Conservation (phyloP, 2,113 vertebrate species). For the Phycodurus eques region DNA sequence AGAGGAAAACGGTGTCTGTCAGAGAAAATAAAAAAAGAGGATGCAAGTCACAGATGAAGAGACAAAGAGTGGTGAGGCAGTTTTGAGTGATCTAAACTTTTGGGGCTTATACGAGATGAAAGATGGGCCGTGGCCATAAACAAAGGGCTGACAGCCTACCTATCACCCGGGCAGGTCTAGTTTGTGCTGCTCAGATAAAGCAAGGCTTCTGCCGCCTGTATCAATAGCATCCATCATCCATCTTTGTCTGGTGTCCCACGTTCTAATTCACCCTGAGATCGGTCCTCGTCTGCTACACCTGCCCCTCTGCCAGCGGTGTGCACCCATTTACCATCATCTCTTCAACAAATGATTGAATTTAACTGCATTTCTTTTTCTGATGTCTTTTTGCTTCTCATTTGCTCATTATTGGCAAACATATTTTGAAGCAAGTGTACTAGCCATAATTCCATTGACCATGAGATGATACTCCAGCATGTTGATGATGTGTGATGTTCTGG, state of each 20-base stretch:
- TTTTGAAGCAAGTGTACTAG: background rate
- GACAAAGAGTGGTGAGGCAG: constrained; percentile 43
- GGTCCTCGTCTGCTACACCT: constrained; percentile 48
- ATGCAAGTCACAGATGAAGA: constrained; percentile 47
- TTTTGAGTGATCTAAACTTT: constrained; percentile 64
- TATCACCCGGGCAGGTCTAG: constrained; percentile 76
- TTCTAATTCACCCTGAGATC: constrained; percentile 43
- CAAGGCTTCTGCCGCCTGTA: constrained; percentile 67
- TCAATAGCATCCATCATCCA: constrained; percentile 79
- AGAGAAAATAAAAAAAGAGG: constrained; percentile 40
- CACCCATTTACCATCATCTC: constrained; percentile 10
- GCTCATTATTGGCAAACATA: constrained; percentile 1
- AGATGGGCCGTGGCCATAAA: constrained; percentile 76
- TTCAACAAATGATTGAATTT: constrained; percentile 19
- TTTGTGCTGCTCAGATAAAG: constrained; percentile 77
- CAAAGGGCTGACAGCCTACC: constrained; percentile 76
- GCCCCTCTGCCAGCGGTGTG: constrained; percentile 40
- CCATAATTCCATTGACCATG: background rate
- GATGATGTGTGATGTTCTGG: constrained; percentile 5
- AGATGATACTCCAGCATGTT: background rate
- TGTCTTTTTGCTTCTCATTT: background rate
- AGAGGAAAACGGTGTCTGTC: constrained; percentile 24
- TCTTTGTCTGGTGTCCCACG: constrained; percentile 53
- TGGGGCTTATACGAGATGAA: constrained; percentile 65
- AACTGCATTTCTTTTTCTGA: background rate